These are phyloP conservation scores for Arrhopalites spinosus DNA, from an alignment of 2,888 invertebrate genomes.

Conservation along the genomic window DNA sequence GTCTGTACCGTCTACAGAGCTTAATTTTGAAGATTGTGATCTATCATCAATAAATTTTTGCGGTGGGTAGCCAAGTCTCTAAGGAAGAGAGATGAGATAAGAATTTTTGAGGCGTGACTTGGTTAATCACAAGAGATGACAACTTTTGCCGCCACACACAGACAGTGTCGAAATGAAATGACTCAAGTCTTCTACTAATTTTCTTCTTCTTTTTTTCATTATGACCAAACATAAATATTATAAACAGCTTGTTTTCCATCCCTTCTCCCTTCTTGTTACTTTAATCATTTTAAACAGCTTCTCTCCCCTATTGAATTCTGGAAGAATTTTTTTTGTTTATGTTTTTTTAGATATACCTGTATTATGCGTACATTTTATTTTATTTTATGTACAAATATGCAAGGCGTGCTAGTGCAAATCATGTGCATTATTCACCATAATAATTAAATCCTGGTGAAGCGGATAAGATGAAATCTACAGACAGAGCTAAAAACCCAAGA, in stretches of 20 bases:
- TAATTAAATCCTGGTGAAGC: not conserved
- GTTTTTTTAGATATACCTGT: too few relatives aligned
- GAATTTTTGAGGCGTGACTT: slow-evolving; percentile 16
- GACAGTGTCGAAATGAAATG: slow-evolving; percentile 31
- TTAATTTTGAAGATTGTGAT: slow-evolving; percentile 52
- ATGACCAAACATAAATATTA: not conserved
- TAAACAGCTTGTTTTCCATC: not conserved
- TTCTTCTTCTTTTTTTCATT: not conserved
- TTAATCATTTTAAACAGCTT: too few relatives aligned
- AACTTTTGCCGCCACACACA: slow-evolving; percentile 30
- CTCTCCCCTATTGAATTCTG: too few relatives aligned
- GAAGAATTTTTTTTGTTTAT: too few relatives aligned
- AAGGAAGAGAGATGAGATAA: slow-evolving; percentile 10
- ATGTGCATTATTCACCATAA: too few relatives aligned
- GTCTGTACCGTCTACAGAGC: not conserved
- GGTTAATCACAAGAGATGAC: slow-evolving; percentile 35
- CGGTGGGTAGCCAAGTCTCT: slow-evolving; percentile 27
- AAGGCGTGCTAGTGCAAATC: too few relatives aligned
- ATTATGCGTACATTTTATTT: too few relatives aligned
- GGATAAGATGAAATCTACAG: not conserved
- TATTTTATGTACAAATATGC: too few relatives aligned
- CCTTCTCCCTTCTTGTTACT: too few relatives aligned
- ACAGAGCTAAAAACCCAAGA: not conserved
- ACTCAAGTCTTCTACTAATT: not conserved
- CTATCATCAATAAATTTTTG: slow-evolving; percentile 52